Base-by-base conservation (phyloP, 1,140 invertebrate species). In the Paraescarpia echinospica region DNA sequence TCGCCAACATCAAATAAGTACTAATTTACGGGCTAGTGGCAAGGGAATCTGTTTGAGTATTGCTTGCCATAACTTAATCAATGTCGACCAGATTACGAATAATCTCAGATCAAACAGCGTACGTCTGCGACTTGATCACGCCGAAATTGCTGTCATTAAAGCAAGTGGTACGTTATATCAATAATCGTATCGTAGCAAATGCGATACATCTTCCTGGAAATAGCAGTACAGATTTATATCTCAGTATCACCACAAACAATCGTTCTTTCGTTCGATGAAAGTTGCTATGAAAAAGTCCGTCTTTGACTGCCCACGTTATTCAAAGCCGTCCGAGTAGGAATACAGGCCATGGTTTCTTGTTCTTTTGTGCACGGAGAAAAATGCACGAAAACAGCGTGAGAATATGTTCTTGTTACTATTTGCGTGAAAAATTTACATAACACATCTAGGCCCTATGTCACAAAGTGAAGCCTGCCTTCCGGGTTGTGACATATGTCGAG, bases 51-150 rank as follows among this genome's bases (percentile, higher is more conserved):
- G 14, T 77, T 77, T 18, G 2, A 31, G 27, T 27, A 77, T 77
- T 77, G 59, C 59, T 51, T 77, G 59, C 59, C 59, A 77, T 77
- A 77, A 77, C 59, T 77, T 77, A 77, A 77, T 77, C 59, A 77
- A 77, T 12, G 14, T 77, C 59, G 8, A 2, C 0, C 59, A 77
- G 59, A 31, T 77, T 77, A 77, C 9, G 59, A 6, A 6, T 77
- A 77, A 77, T 77, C 27, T 77, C 8, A 77, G 59, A 77, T 77
- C 59, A 77, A 77, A 77, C 59, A 77, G 59, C 59, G 27, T 2
- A 18, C 59, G 59, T 27, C 59, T 77, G 2, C 59, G 2, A 77
- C 59, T 18, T 77, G 59, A 77, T 77, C 59, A 31, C 18, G 59
- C 59, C 59, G 59, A 77, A 77, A 77, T 77, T 77, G 59, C 59